A percentile compares a stretch with the other conserved stretches of the same genome.
Evolutionary conservation across 2,888 invertebrate species (phyloP).

Genomic region (Carabus problematicus): DNA sequence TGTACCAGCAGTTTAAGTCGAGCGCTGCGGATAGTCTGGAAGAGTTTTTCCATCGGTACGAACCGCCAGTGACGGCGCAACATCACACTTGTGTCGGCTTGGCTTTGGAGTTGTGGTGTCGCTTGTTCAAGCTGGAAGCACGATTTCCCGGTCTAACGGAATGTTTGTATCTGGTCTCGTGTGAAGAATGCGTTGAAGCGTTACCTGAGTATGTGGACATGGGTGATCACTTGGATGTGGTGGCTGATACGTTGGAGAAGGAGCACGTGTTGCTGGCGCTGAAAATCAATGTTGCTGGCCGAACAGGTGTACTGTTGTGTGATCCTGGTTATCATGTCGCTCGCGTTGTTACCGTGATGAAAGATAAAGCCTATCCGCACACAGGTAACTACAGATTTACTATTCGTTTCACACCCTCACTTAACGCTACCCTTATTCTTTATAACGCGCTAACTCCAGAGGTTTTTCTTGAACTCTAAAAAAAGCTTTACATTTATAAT

Average conservation of each 20-base stretch:
- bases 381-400: constrained; percentile 68
- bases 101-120: constrained; percentile 78
- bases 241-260: constrained; percentile 75
- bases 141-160: constrained; percentile 71
- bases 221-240: constrained; percentile 64
- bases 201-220: constrained; percentile 68
- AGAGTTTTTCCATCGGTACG: constrained; percentile 77
- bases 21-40: constrained; percentile 70
- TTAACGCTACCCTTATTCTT: too few species aligned
- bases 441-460: too few species aligned
- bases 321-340: constrained; percentile 94
- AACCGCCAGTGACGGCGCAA: constrained; percentile 77
- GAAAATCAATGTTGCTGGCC: constrained; percentile 74
- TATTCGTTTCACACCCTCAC: constrained; percentile 8
- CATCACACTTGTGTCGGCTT: constrained; percentile 91
- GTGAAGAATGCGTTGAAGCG: constrained; percentile 81
- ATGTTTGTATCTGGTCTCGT: constrained; percentile 79
- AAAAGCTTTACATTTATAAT: too few species aligned
- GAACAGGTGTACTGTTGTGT: constrained; percentile 79
- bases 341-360: constrained; percentile 85
- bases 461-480: too few species aligned
- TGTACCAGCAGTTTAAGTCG: constrained; percentile 70
- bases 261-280: constrained; percentile 87
- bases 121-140: constrained; percentile 68
- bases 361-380: constrained; percentile 83